phyloP scores from a whole-genome alignment of 2,113 vertebrate species.

The Rhinolophus sinicus region DNA sequence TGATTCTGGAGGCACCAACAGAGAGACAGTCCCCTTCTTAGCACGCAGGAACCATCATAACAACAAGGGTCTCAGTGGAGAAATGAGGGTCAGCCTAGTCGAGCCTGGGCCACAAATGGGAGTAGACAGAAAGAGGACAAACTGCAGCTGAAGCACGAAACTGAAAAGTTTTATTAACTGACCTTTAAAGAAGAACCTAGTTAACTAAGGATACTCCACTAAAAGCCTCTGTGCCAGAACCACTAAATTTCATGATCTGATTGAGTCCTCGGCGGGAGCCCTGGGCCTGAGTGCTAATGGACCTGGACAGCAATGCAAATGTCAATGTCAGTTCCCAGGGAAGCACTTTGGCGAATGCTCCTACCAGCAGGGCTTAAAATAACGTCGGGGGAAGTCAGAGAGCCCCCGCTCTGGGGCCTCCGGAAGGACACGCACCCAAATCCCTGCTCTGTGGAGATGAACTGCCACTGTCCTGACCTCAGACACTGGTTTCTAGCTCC shows the following conservation, averaged over 20 bases:
- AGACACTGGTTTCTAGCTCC: neutral
- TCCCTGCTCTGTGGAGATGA: rapidly evolving
- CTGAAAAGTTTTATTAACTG: neutral
- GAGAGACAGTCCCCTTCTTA: neutral
- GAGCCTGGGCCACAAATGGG: neutral
- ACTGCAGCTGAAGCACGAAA: too few relatives aligned
- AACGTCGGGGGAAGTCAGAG: neutral
- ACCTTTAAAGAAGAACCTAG: neutral
- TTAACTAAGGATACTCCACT: neutral
- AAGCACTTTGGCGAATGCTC: neutral
- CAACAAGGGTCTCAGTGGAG: neutral
- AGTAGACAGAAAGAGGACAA: neutral
- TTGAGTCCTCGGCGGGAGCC: rapidly evolving
- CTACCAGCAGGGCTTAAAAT: neutral
- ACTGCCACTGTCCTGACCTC: too few relatives aligned
- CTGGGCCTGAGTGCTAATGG: neutral
- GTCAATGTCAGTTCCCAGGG: neutral
- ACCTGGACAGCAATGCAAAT: rapidly evolving
- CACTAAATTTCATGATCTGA: neutral
- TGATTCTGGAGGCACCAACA: too few relatives aligned
- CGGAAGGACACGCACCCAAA: rapidly evolving
- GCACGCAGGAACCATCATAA: rapidly evolving
- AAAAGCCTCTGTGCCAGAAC: neutral
- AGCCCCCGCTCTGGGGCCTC: rapidly evolving
- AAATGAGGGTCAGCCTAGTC: too few relatives aligned